Evolutionary conservation across 2,888 invertebrate genomes (phyloP), one percentile per base, ranked within the genome.

Genomic region (Phalangium opilio): DNA sequence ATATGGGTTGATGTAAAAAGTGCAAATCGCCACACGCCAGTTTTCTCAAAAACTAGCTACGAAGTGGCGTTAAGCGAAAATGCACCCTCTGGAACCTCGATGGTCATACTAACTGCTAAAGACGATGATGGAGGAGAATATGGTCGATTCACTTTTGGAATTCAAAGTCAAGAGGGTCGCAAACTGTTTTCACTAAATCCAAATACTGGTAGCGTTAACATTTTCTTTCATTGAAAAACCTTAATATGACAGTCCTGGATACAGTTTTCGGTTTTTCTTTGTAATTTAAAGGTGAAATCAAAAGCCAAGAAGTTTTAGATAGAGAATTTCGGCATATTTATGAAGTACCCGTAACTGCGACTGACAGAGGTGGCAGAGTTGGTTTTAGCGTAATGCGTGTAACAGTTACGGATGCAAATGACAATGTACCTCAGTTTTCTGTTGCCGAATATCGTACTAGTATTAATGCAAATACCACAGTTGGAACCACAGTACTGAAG

Each of bases 11-110:
- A 50, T 32, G 52, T 58, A 41, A 51, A 51, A 15, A 57, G 58
- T 14, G 79, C 82, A 51, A 91, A 91, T 70, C 72, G 74, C 56
- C 75, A 79, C 64, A 73, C 81, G 57, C 91, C 91, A 10, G 72
- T 73, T 52, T 91, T 93, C 67, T 73, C 77, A 14, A 79, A 83
- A 62, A 70, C 77, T 1, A 72, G 81, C 50, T 79, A 86, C 63
- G 83, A 86, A 61, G 83, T 82, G 5, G 77, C 77, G 49, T 78
- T 87, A 12, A 63, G 66, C 14, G 93, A 95, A 70, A 89, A 89
- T 68, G 76, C 78, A 60, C 71, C 78, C 43, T 74, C 80, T 36
- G 87, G 86, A 11, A 74, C 78, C 59, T 67, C 78, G 51, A 78
- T 93, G 32, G 76, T 80, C 33, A 78, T 75, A 66, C 77, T 87